Evolutionary conservation across 2,888 invertebrate genomes (phyloP).

Genomic region (Falcaria lacertinaria): DNA sequence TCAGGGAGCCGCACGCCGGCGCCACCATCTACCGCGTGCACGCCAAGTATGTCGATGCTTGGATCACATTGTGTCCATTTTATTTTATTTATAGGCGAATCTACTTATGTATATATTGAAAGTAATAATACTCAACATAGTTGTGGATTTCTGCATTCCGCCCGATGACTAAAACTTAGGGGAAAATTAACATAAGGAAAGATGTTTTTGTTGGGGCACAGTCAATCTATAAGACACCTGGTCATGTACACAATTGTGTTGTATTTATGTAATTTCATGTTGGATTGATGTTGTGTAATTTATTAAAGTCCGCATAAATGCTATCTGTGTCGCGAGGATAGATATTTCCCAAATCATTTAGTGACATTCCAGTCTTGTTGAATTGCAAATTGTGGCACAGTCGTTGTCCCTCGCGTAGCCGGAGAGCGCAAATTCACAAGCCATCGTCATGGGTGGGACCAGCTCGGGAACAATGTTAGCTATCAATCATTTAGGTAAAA

Average conservation of each 20-base stretch:
- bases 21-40: slow-evolving; percentile 34
- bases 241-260: slow-evolving; percentile 44
- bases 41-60: slow-evolving; percentile 45
- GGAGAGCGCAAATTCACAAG: slow-evolving; percentile 61
- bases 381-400: slow-evolving; percentile 58
- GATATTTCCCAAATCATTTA: slow-evolving; percentile 67
- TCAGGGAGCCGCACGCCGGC: slow-evolving; percentile 43
- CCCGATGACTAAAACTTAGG: slow-evolving; percentile 78
- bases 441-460: slow-evolving; percentile 80
- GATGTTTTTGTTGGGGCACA: slow-evolving; percentile 54
- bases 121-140: slow-evolving; percentile 77
- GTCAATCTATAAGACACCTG: slow-evolving; percentile 46
- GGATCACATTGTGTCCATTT: slow-evolving; percentile 66
- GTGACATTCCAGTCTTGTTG: slow-evolving; percentile 79
- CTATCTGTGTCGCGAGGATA: slow-evolving; percentile 47
- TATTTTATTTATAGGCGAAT: slow-evolving; percentile 67
- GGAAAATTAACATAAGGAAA: slow-evolving; percentile 65
- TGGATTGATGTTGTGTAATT: slow-evolving; percentile 48
- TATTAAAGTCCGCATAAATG: slow-evolving; percentile 32
- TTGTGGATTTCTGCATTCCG: slow-evolving; percentile 81
- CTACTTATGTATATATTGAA: slow-evolving; percentile 78
- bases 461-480: slow-evolving; percentile 78
- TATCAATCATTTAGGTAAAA: slow-evolving; percentile 68
- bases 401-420: slow-evolving; percentile 37
- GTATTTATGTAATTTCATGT: slow-evolving; percentile 29